Percentiles rank a stretch among this genome's conserved stretches.
These are phyloP conservation scores for Micrasema longulum DNA, from an alignment of 1,140 invertebrate species.

Conservation along the genomic window DNA sequence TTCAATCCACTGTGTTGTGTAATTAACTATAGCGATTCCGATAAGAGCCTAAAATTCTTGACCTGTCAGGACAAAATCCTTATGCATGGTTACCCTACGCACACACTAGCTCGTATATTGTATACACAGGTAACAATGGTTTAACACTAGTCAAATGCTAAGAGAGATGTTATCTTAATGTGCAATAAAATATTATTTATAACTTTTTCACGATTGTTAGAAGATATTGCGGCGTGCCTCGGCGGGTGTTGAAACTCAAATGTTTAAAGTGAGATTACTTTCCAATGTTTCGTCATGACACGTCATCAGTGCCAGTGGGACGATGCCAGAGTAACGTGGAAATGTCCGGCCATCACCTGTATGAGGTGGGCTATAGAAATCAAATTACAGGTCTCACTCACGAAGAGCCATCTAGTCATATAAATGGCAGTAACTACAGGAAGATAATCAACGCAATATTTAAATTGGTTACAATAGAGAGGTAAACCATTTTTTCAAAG, in stretches of 20 bases:
- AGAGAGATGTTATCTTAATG: conserved; percentile 51
- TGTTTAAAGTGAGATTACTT: conserved; percentile 33
- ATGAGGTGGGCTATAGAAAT: conserved; percentile 45
- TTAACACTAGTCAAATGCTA: conserved; percentile 43
- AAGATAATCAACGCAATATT: too few species aligned
- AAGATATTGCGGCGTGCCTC: conserved; percentile 5
- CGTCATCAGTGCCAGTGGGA: neutral
- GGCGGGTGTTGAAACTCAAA: conserved; percentile 29
- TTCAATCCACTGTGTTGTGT: too few species aligned
- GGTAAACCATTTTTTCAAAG: too few species aligned
- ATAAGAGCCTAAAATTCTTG: too few species aligned
- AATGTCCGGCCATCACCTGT: conserved; percentile 47
- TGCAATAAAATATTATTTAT: conserved; percentile 50
- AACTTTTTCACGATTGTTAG: conserved; percentile 47
- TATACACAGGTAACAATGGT: conserved; percentile 39
- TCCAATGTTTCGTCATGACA: conserved; percentile 39
- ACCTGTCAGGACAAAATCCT: too few species aligned
- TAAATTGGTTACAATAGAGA: too few species aligned
- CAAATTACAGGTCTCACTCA: conserved; percentile 32
- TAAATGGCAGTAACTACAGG: too few species aligned
- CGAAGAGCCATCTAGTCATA: conserved; percentile 17
- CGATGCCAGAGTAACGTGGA: conserved; percentile 15
- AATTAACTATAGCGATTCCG: too few species aligned
- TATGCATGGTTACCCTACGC: conserved; percentile 31
- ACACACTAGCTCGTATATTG: conserved; percentile 28